Conservation (phyloP, 2,113 vertebrate genomes). For the Chaetura pelagica region DNA sequence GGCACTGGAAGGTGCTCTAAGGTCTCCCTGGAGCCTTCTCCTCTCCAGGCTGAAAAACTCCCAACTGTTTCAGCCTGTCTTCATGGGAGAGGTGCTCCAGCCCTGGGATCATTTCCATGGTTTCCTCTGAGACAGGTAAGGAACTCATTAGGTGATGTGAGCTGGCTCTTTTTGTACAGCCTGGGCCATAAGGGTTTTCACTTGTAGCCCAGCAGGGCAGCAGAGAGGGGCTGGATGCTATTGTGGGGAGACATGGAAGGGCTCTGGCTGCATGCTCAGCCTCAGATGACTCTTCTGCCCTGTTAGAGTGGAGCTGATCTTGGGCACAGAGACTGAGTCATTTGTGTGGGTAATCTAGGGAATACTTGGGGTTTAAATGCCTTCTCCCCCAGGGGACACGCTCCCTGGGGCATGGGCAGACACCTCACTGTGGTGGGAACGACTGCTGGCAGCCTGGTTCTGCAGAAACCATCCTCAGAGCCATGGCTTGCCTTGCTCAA, state of each 20-base stretch:
- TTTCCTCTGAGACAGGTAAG: not conserved
- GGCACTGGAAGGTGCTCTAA: too few species aligned
- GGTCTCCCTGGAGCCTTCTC: too few species aligned
- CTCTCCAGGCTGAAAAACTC: too few species aligned
- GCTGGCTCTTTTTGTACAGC: not conserved
- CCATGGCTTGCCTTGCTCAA: not conserved
- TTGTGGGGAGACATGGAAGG: not conserved
- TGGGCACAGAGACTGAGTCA: not conserved
- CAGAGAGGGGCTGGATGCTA: not conserved
- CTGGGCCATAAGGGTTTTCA: not conserved
- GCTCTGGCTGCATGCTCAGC: not conserved
- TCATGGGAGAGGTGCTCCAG: too few species aligned
- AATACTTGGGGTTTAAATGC: not conserved
- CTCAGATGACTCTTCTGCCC: not conserved
- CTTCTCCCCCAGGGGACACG: not conserved
- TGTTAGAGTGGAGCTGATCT: not conserved
- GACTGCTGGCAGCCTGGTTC: not conserved
- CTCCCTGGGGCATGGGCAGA: not conserved
- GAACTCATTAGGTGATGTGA: not conserved
- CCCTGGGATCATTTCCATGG: too few species aligned
- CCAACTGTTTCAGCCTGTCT: too few species aligned
- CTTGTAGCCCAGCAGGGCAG: not conserved
- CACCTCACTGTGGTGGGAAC: not conserved
- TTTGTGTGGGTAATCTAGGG: not conserved
- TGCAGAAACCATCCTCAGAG: not conserved